phyloP scores from a whole-genome alignment of 2,113 vertebrate species.

The Corydoras maculifer region DNA sequence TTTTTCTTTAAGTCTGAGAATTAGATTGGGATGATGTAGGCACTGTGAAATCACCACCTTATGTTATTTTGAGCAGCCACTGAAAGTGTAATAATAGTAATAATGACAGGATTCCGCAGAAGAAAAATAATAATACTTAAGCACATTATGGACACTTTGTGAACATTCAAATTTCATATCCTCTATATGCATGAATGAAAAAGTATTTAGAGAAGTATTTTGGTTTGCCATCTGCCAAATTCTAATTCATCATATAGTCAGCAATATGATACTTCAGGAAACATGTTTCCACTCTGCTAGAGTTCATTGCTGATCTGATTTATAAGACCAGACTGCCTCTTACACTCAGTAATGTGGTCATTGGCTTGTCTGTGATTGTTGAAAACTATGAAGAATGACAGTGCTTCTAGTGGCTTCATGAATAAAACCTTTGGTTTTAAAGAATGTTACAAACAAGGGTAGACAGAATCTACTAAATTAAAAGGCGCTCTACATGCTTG shows the following conservation, averaged over 20 bases:
- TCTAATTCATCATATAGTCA: not conserved
- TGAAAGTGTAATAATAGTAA: not conserved
- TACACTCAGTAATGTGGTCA: not conserved
- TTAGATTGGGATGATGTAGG: constrained; percentile 16
- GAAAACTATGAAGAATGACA: too few species aligned
- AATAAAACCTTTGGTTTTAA: too few species aligned
- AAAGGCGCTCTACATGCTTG: too few species aligned
- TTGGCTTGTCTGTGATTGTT: not conserved
- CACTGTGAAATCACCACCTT: constrained; percentile 11
- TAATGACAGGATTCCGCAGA: not conserved
- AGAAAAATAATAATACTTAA: not conserved
- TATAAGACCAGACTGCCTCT: not conserved
- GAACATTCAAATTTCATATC: not conserved
- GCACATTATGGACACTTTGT: not conserved
- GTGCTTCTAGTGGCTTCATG: too few species aligned
- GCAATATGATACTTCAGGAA: not conserved
- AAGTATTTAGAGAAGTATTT: too few species aligned
- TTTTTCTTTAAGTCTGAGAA: constrained; percentile 2
- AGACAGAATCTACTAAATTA: too few species aligned
- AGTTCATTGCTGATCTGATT: not conserved
- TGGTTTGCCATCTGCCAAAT: too few species aligned
- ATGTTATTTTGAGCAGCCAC: constrained; percentile 1
- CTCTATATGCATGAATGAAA: not conserved
- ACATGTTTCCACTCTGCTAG: not conserved
- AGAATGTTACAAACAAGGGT: too few species aligned